Percentiles rank a stretch among this genome's conserved stretches.
Evolutionary conservation across 2,797 vertebrate genomes (phyloP).

Genomic region (Xenopus petersii): DNA sequence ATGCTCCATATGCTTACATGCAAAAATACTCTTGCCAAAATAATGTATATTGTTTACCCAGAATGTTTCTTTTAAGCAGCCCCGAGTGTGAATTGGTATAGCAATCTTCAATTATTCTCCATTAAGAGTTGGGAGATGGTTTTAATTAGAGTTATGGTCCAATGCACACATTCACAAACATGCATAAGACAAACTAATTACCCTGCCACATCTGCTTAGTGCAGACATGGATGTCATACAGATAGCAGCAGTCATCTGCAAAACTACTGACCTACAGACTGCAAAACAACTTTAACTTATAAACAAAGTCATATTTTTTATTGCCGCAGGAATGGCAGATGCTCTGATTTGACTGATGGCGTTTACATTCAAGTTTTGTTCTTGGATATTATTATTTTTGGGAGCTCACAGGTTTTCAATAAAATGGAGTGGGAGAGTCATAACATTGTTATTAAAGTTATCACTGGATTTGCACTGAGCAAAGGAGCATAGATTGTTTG

Average conservation of each 20-base stretch:
- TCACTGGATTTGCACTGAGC: too few species aligned
- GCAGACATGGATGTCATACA: constrained; percentile 47
- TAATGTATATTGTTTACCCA: constrained; percentile 28
- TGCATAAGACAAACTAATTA: constrained; percentile 48
- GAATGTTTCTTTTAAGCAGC: background rate
- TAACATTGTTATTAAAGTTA: too few species aligned
- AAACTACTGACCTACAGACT: constrained; percentile 32
- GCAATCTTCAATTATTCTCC: constrained; percentile 45
- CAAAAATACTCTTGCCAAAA: background rate
- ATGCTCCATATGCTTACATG: background rate
- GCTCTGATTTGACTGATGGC: too few species aligned
- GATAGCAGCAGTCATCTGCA: constrained; percentile 40
- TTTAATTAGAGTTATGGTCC: constrained; percentile 45
- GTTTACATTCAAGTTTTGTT: too few species aligned
- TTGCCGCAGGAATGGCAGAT: too few species aligned
- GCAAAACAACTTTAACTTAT: constrained; percentile 1
- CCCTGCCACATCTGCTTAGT: constrained; percentile 48
- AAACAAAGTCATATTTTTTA: constrained; percentile 1
- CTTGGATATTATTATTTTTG: too few species aligned
- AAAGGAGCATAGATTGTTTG: too few species aligned
- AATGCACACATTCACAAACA: constrained; percentile 45
- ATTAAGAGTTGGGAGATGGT: constrained; percentile 36
- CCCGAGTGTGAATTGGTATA: constrained; percentile 15
- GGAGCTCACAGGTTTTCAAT: too few species aligned
- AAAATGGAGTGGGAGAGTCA: too few species aligned